Evolutionary conservation across 2,797 vertebrate species (phyloP).

Genomic region (Rhinophrynus dorsalis): DNA sequence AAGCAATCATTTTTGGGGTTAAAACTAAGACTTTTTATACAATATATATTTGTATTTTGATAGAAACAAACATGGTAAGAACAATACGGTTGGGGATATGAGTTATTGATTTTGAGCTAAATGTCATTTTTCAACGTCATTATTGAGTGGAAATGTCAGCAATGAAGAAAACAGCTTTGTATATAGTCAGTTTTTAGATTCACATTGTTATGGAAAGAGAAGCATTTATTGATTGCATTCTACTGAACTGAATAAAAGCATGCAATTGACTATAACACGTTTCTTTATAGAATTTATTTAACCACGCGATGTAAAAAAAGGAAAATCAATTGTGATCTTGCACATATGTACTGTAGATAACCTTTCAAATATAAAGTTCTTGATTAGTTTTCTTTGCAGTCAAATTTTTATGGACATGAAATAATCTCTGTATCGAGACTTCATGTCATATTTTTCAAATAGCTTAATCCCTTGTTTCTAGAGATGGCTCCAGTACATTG

Average conservation of each 20-base stretch:
- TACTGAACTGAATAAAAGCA: constrained; percentile 33
- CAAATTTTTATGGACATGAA: background rate
- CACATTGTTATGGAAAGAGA: constrained; percentile 37
- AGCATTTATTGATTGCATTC: constrained; percentile 36
- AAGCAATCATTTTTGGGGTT: constrained; percentile 23
- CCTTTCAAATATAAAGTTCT: constrained; percentile 35
- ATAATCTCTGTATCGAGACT: too few species aligned
- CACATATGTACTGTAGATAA: constrained; percentile 17
- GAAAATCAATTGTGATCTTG: constrained; percentile 31
- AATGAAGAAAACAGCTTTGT: constrained; percentile 25
- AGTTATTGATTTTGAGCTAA: constrained; percentile 45
- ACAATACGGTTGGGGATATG: constrained; percentile 44
- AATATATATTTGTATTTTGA: constrained; percentile 13
- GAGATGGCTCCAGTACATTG: too few species aligned
- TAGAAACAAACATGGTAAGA: constrained; percentile 18
- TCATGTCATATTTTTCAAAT: too few species aligned
- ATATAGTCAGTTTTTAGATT: constrained; percentile 27
- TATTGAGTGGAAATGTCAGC: constrained; percentile 49
- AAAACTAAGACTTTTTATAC: constrained; percentile 23
- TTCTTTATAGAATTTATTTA: constrained; percentile 44
- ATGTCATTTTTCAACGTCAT: constrained; percentile 50
- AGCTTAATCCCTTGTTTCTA: too few species aligned
- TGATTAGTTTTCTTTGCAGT: constrained; percentile 20
- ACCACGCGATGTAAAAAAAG: constrained; percentile 35
- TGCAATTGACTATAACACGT: constrained; percentile 28